phyloP scores from a whole-genome alignment of 2,888 invertebrate species.

The Melinaea menophilus region DNA sequence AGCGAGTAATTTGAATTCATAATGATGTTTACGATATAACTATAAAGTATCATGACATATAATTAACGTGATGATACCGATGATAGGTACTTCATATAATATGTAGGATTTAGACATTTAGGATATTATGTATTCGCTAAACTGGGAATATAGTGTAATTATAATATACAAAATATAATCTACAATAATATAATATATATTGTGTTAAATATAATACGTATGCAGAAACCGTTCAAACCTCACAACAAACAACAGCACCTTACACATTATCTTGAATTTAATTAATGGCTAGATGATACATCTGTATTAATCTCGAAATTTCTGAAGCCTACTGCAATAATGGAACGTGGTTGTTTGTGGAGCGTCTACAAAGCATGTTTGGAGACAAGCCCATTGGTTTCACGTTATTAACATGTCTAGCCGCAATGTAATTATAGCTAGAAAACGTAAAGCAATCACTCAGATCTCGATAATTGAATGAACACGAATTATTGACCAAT shows the following conservation, averaged over 20 bases:
- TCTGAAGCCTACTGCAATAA: slow-evolving; percentile 55
- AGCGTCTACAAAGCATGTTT: slow-evolving; percentile 59
- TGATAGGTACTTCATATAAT: neutral
- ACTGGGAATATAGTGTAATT: no score
- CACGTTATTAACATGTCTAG: slow-evolving; percentile 49
- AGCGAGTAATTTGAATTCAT: slow-evolving; percentile 19
- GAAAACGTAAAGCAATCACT: slow-evolving; percentile 25
- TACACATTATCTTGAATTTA: no score
- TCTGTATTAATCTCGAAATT: slow-evolving; percentile 54
- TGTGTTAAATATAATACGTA: no score
- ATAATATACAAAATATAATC: no score
- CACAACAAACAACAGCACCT: no score
- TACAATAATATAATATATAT: no score
- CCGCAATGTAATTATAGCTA: slow-evolving; percentile 13
- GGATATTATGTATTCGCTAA: no score
- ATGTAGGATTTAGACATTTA: neutral
- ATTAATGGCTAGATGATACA: neutral
- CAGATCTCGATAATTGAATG: slow-evolving; percentile 14
- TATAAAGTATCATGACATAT: slow-evolving; percentile 21
- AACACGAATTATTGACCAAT: slow-evolving; percentile 5
- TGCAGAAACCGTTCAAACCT: no score
- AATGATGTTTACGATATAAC: slow-evolving; percentile 18
- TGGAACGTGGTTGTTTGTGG: slow-evolving; percentile 51
- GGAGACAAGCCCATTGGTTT: slow-evolving; percentile 61
- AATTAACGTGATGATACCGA: slow-evolving; percentile 14